Percentiles rank a stretch among this genome's conserved stretches.
Conservation (phyloP, 2,888 invertebrate species). For the Andrena dorsata region DNA sequence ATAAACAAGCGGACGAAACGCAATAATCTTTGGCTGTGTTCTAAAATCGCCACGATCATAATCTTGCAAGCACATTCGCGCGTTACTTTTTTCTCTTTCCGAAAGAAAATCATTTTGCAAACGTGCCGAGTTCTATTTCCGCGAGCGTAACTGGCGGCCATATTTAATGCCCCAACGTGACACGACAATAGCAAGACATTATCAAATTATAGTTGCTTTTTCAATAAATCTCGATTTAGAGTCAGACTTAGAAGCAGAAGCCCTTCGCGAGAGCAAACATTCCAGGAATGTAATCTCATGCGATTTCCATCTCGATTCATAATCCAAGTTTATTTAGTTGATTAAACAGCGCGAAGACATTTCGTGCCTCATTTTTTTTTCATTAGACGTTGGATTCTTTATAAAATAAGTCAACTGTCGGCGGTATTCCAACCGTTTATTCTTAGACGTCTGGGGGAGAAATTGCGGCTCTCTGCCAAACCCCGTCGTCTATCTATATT, state of each 20-base stretch:
- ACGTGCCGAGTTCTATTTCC: not conserved
- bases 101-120: not conserved
- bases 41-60: not conserved
- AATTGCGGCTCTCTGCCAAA: constrained; percentile 77
- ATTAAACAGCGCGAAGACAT: not conserved
- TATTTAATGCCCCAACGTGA: constrained; percentile 2
- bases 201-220: not conserved
- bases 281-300: not conserved
- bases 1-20: not conserved
- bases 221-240: not conserved
- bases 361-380: constrained; percentile 28
- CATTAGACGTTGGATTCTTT: constrained; percentile 53
- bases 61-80: not conserved
- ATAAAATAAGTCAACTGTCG: constrained; percentile 67
- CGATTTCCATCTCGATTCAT: not conserved
- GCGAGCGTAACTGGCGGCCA: not conserved
- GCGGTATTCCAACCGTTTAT: constrained; percentile 79
- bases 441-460: constrained; percentile 76
- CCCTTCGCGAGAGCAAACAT: not conserved
- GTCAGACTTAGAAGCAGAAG: not conserved
- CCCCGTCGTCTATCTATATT: constrained; percentile 66
- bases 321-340: not conserved
- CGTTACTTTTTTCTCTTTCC: not conserved
- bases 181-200: not conserved
- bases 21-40: not conserved